A percentile compares a stretch with the other conserved stretches of the same genome.
phyloP scores from a whole-genome alignment of 2,113 vertebrate genomes.

The Piaya cayana region DNA sequence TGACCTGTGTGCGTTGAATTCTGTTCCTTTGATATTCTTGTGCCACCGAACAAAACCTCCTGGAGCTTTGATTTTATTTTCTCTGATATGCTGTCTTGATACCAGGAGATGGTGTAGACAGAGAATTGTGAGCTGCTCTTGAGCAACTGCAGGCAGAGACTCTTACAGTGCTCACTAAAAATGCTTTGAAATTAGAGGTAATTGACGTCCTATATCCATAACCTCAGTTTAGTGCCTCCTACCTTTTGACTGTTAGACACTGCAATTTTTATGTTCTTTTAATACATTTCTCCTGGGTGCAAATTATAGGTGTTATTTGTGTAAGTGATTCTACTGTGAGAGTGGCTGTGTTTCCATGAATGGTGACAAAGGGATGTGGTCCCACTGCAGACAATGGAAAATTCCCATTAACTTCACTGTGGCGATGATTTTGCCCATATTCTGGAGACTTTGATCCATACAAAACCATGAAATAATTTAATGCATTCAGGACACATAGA shows the following conservation, averaged over 20 bases:
- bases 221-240: background rate
- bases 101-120: background rate
- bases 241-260: background rate
- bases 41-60: background rate
- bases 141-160: background rate
- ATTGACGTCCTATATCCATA: background rate
- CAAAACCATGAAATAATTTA: background rate
- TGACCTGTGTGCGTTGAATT: fast-evolving
- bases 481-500: background rate
- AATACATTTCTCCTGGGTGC: background rate
- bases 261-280: background rate
- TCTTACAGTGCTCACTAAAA: background rate
- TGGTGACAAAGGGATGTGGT: background rate
- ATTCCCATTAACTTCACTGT: background rate
- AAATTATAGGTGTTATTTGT: background rate
- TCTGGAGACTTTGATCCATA: background rate
- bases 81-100: background rate
- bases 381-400: background rate
- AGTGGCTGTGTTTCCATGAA: background rate
- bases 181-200: background rate
- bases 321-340: background rate
- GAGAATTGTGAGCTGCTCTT: background rate
- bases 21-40: fast-evolving
- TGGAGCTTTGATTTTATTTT: background rate
- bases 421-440: background rate